A percentile compares a stretch with the other conserved stretches of the same genome.
Evolutionary conservation across 2,888 invertebrate genomes (phyloP).

Genomic region (Campoletis raptor): DNA sequence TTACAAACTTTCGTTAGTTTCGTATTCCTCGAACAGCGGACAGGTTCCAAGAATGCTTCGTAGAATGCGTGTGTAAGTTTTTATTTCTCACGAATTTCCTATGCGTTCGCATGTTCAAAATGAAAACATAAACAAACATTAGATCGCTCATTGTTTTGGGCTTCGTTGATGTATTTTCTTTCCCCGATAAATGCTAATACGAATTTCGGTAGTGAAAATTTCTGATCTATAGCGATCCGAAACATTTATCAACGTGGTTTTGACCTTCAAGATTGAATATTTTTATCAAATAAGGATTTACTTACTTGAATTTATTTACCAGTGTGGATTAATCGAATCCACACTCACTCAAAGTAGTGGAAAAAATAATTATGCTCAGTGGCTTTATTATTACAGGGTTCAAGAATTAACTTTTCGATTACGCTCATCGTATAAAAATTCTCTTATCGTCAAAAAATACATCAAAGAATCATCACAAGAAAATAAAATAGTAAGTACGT

Average conservation of each 20-base stretch:
- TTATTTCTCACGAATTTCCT: not conserved
- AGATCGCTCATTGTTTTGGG: not conserved
- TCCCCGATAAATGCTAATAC: not conserved
- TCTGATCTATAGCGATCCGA: not conserved
- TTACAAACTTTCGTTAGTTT: constrained; percentile 46
- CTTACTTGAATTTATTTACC: too few species aligned
- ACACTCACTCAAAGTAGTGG: too few species aligned
- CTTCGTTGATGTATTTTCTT: not conserved
- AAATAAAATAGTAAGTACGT: too few species aligned
- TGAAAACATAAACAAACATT: not conserved
- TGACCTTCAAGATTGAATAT: not conserved
- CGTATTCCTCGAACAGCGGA: not conserved
- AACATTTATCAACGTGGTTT: not conserved
- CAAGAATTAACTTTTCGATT: too few species aligned
- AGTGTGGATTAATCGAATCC: too few species aligned
- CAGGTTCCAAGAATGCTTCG: not conserved
- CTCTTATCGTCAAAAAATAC: too few species aligned
- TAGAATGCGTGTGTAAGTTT: constrained; percentile 3
- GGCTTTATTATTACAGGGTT: too few species aligned
- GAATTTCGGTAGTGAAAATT: not conserved
- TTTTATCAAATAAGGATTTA: not conserved
- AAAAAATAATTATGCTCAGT: too few species aligned
- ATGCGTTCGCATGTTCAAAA: not conserved
- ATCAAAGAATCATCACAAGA: too few species aligned
- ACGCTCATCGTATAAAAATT: too few species aligned